Conservation (phyloP, 2,797 vertebrate genomes). For the Coilia nasus region DNA sequence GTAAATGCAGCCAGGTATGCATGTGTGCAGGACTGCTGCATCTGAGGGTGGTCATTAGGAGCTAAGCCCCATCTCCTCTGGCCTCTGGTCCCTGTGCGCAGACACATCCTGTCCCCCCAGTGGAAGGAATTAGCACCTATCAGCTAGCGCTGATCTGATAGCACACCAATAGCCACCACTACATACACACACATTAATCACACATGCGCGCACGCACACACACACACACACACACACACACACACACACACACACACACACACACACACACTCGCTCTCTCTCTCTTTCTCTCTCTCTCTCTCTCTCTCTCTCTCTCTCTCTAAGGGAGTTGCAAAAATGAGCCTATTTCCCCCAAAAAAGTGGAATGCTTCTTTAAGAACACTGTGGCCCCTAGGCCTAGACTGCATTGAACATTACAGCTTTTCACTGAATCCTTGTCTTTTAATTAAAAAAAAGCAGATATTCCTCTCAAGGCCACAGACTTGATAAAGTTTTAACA, state of each 20-base stretch:
- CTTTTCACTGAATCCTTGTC: too few relatives aligned
- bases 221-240: neutral
- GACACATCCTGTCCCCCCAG: constrained; percentile 29
- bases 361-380: too few relatives aligned
- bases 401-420: too few relatives aligned
- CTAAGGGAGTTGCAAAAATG: too few relatives aligned
- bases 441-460: too few relatives aligned
- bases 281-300: too few relatives aligned
- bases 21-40: neutral
- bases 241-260: neutral
- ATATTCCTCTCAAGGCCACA: too few relatives aligned
- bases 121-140: constrained; percentile 15
- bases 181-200: neutral
- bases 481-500: too few relatives aligned
- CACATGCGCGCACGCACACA: neutral
- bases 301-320: too few relatives aligned
- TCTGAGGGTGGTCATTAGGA: neutral
- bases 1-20: neutral
- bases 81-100: constrained; percentile 28
- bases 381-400: too few relatives aligned
- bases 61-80: constrained; percentile 29
- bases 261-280: too few relatives aligned
- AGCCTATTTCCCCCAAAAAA: too few relatives aligned
- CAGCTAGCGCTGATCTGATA: constrained; percentile 34
- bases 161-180: neutral